A percentile compares a stretch with the other conserved stretches of the same genome.
phyloP scores from a whole-genome alignment of 2,888 invertebrate species.

The Fragum fragum region DNA sequence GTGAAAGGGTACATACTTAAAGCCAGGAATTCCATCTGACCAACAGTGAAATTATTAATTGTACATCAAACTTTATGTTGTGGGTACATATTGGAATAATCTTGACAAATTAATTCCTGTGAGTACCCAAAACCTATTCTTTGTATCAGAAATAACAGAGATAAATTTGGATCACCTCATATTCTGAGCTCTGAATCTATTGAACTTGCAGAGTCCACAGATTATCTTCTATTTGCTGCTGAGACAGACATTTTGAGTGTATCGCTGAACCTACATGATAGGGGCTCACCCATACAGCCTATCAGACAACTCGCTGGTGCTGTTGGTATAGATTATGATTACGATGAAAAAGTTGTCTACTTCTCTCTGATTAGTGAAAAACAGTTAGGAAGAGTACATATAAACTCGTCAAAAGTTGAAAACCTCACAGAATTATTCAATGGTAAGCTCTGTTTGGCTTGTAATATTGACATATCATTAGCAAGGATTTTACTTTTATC shows the following conservation, averaged over 20 bases:
- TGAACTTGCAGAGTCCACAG: constrained; percentile 90
- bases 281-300: constrained; percentile 93
- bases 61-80: too few relatives aligned
- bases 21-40: too few relatives aligned
- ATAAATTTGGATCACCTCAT: too few relatives aligned
- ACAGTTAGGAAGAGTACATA: constrained; percentile 60
- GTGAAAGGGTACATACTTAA: too few relatives aligned
- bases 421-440: constrained; percentile 40
- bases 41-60: too few relatives aligned
- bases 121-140: too few relatives aligned
- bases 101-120: too few relatives aligned
- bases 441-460: constrained; percentile 2
- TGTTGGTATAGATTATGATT: constrained; percentile 98
- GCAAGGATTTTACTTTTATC: too few relatives aligned
- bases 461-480: too few relatives aligned
- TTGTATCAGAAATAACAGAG: too few relatives aligned
- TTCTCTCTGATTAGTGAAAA: constrained; percentile 88
- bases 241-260: constrained; percentile 97
- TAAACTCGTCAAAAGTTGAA: constrained; percentile 20
- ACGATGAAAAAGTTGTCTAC: constrained; percentile 93
- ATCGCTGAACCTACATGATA: constrained; percentile 92
- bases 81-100: too few relatives aligned
- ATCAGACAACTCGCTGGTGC: constrained; percentile 89
- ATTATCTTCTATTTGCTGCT: constrained; percentile 97
- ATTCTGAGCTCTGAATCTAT: not conserved